Base-by-base conservation (phyloP, 2,888 invertebrate genomes). In the Idaea aversata region DNA sequence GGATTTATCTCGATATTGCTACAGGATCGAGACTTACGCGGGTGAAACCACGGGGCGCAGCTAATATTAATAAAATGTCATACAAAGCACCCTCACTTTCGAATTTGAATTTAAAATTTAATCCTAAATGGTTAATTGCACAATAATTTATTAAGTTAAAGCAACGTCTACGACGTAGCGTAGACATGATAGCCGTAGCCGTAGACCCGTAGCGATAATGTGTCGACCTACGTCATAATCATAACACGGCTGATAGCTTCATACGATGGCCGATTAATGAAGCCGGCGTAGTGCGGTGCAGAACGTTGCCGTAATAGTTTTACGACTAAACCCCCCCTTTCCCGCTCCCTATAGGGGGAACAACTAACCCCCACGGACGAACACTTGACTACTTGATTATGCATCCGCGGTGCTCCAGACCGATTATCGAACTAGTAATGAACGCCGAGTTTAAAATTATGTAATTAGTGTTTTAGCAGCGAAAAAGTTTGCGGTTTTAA, bases 221-320 rank as follows among this genome's bases (percentile, higher is more conserved):
- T 78, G 82, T 83, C 81, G 80, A 86, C 84, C 84, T 84, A 82
- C 83, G 81, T 85, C 86, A 85, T 87, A 88, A 25, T 87, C 86
- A 88, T 87, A 87, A 86, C 86, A 80, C 80, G 82, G 81, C 77
- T 84, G 88, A 90, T 90, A 89, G 88, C 88, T 90, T 89, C 87
- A 90, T 90, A 85, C 88, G 88, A 88, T 88, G 82, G 88, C 80
- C 91, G 91, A 91, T 91, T 92, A 92, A 92, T 91, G 90, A 92
- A 91, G 91, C 90, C 85, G 78, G 80, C 82, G 82, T 84, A 86
- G 84, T 85, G 85, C 83, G 85, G 84, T 83, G 81, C 86, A 87
- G 89, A 90, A 86, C 86, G 88, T 84, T 86, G 86, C 84, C 83
- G 86, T 92, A 92, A 93, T 92, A 91, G 91, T 91, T 93, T 91